Evolutionary conservation across 2,113 vertebrate genomes (phyloP).

Genomic region (Corythornis madagascariensis): DNA sequence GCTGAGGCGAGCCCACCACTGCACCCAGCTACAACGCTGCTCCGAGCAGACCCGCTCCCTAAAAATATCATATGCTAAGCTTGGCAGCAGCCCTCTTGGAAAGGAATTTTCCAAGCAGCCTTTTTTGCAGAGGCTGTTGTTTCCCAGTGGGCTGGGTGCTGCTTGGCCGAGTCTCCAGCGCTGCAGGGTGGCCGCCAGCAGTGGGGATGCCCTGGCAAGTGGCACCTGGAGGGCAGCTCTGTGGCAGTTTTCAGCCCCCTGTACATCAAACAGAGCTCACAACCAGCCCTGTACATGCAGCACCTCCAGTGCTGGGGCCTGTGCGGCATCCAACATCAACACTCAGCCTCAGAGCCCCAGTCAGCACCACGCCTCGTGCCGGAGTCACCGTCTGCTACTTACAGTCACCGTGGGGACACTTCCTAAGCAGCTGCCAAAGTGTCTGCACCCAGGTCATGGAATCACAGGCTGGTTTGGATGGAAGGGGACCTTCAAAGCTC

Average conservation of each 20-base stretch:
- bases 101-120: constrained; percentile 63
- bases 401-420: neutral
- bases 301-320: neutral
- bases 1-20: neutral
- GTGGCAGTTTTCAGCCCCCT: neutral
- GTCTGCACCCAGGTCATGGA: neutral
- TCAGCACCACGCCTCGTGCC: neutral
- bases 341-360: neutral
- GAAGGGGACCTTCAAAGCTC: neutral
- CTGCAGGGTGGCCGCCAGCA: neutral
- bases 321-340: neutral
- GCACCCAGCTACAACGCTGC: neutral
- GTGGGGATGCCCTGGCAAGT: fast-evolving
- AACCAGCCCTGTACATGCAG: fast-evolving
- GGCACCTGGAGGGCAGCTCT: neutral
- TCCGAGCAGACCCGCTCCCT: constrained; percentile 36
- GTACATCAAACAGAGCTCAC: fast-evolving
- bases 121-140: constrained; percentile 23
- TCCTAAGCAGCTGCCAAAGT: neutral
- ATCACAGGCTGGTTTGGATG: neutral
- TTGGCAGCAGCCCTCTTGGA: constrained; percentile 43
- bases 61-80: constrained; percentile 44
- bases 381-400: neutral
- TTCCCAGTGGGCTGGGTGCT: neutral
- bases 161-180: neutral